A percentile compares a stretch with the other conserved stretches of the same genome.
Evolutionary conservation across 2,888 invertebrate species (phyloP).

Genomic region (Chymomyza amoena): DNA sequence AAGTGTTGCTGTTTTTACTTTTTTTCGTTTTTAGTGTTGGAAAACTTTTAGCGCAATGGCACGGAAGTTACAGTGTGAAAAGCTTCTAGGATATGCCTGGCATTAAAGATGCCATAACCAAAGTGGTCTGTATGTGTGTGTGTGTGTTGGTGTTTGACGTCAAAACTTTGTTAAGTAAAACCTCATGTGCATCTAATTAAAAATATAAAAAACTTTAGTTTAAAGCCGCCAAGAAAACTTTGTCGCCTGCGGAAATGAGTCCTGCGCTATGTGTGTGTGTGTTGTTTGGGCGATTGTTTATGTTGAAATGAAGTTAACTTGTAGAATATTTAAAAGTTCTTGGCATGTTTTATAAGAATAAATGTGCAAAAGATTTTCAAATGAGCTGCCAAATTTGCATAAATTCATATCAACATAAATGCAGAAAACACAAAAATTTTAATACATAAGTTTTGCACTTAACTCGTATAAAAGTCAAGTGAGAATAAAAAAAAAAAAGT

Average conservation of each 20-base stretch:
- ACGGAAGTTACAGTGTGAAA: conserved; percentile 58
- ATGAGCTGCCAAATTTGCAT: conserved; percentile 48
- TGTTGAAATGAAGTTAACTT: conserved; percentile 33
- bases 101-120: conserved; percentile 68
- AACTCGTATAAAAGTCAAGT: conserved; percentile 38
- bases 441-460: conserved; percentile 45
- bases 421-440: conserved; percentile 7
- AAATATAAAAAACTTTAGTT: conserved; percentile 71
- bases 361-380: conserved; percentile 55
- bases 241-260: conserved; percentile 61
- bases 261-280: not conserved
- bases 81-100: conserved; percentile 45
- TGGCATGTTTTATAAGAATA: conserved; percentile 58
- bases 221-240: conserved; percentile 69
- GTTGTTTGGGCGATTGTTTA: conserved; percentile 7
- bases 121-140: conserved; percentile 28
- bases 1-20: conserved; percentile 4
- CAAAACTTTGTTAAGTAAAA: conserved; percentile 66
- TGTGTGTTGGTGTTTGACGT: conserved; percentile 34
- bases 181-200: conserved; percentile 72
- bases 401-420: not conserved
- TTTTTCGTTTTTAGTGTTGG: conserved; percentile 49
- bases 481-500: not conserved
- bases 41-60: conserved; percentile 65
- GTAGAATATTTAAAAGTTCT: conserved; percentile 51